These are phyloP conservation scores for Rhyacophila brunnea DNA, from an alignment of 1,140 invertebrate genomes.

Conservation along the genomic window DNA sequence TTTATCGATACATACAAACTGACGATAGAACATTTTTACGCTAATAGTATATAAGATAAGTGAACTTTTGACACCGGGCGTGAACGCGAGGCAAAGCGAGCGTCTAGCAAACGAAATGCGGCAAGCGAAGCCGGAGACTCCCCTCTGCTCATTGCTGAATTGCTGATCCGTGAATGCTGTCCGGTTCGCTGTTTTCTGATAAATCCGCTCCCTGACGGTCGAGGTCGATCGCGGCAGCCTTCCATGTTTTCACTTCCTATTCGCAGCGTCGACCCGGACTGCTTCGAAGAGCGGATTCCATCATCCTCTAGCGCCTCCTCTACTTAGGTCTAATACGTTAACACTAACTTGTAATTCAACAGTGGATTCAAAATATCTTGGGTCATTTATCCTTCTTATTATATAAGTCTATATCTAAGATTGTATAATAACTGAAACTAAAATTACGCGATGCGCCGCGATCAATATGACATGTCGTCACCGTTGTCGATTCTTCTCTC, in stretches of 20 bases:
- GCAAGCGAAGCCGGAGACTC: conserved; percentile 16
- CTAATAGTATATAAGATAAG: conserved; percentile 35
- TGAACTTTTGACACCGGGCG: conserved; percentile 29
- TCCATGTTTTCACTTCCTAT: background rate
- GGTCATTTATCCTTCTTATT: conserved; percentile 26
- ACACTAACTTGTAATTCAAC: conserved; percentile 22
- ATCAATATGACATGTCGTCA: background rate
- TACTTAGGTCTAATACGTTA: conserved; percentile 21
- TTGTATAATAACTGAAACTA: conserved; percentile 22
- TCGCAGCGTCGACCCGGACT: conserved; percentile 6
- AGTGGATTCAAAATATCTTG: conserved; percentile 26
- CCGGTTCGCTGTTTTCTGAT: background rate
- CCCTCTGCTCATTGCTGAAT: too few species aligned
- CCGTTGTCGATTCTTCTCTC: too few species aligned
- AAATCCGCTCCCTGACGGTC: background rate
- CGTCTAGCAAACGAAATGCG: conserved; percentile 29
- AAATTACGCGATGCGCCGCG: conserved; percentile 6
- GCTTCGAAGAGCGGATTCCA: conserved; percentile 16
- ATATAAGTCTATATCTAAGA: conserved; percentile 8
- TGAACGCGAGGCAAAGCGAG: conserved; percentile 29
- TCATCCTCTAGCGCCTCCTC: conserved; percentile 26
- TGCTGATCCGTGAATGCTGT: background rate
- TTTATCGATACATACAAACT: conserved; percentile 29
- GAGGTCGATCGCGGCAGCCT: background rate
- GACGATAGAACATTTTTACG: conserved; percentile 34